Evolutionary conservation across 2,113 vertebrate genomes (phyloP), one percentile per base, ranked within the genome.

Genomic region (Chaenocephalus aceratus): DNA sequence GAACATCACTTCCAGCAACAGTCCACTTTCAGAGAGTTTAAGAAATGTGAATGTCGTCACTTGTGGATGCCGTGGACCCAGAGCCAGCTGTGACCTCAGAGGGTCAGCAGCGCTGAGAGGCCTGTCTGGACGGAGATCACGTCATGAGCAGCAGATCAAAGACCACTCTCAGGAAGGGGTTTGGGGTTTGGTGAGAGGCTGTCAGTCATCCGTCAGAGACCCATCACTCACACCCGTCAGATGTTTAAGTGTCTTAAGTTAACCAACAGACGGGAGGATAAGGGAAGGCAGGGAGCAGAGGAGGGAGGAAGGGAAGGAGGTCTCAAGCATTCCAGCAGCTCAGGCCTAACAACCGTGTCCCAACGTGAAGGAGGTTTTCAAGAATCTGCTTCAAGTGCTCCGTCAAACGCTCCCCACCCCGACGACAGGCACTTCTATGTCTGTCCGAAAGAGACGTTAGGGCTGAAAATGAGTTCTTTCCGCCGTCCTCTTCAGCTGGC

Each of bases 141-240:
- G 59, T 80, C 74, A 60, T 12, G 75, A 74, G 26, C 26, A 10
- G 51, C 51, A 57, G 79, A 83, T 91, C 82, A 90, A 88, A 91
- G 85, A 46, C 18, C 1, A n/a, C n/a, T 58, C 18, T 11, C 72
- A 53, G 73, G 84, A 74, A 73, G 60, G 26, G 48, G 49, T 10
- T 15, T 13, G 48, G 45, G 54, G 60, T 51, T 45, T 45, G 51
- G 57, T 2, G 62, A 72, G 61, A 71, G 34, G 64, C 80, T 73
- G 88, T 85, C 93, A 86, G 63, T 93, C 83, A 82, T 59, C 86
- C 80, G 81, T 83, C 89, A 77, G 54, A 73, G 48, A 69, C 11
- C 65, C 53, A 14, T 88, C 86, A 77, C 56, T 23, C 75, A 57
- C 70, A 41, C 14, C 6, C 49, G 4, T 83, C 71, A 86, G 44